Base-by-base conservation (phyloP, 2,888 invertebrate species). In the Pelosia muscerda region DNA sequence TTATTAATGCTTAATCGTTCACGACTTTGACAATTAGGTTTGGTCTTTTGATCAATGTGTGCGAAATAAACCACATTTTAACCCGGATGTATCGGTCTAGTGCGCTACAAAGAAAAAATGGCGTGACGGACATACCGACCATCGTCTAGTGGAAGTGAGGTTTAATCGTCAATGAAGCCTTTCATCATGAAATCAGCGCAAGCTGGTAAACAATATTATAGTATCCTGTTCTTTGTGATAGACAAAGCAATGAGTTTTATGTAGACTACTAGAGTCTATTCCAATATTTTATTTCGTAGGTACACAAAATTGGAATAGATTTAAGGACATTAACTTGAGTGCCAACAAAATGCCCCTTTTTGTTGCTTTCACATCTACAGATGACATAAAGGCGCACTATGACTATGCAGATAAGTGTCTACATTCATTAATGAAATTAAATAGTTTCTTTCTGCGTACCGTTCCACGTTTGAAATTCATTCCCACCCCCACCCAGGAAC, bases 131-230 rank as follows among this genome's bases (percentile, higher is more conserved):
- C 85, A 83, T 83, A 82, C 83, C 81, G 81, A 65, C 76, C 75
- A 75, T 74, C 78, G 77, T 73, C 77, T 78, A 72, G 76, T 77
- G 86, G 86, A 85, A 87, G 80, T 82, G 78, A 82, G 83, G 80
- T 79, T 75, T 82, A 85, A 83, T 87, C 82, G 81, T 86, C 86
- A 88, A 87, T 86, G 86, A 81, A 86, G 84, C 83, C 85, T 86
- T 85, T 88, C 86, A 87, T 85, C 86, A 84, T 78, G 76, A 88
- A 90, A 88, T 88, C 85, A 88, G 87, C 88, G 79, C 84, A 74
- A 83, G 75, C 73, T 78, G 74, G 76, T 72, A 81, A 89, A 92
- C 91, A 92, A 91, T 91, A 82, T 85, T 73, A 78, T 91, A 82
- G 85, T 73, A 78, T 84, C 85, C 85, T 87, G 78, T 84, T 84